Conservation (phyloP, 2,888 invertebrate species). For the Watsonalla cultraria region DNA sequence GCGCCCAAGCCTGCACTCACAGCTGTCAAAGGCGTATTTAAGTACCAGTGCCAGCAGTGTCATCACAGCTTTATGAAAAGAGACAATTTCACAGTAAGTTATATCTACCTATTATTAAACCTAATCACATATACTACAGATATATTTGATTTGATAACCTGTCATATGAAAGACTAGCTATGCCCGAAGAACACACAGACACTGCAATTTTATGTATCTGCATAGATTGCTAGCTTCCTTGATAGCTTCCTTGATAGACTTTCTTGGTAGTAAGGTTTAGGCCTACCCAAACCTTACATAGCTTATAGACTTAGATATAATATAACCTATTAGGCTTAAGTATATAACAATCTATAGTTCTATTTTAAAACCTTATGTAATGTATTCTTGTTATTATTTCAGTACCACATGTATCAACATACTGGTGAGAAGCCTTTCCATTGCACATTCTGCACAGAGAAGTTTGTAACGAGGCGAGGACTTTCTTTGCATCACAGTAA, state of each 20-base stretch:
- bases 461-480: slow-evolving; percentile 59
- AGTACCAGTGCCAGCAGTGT: slow-evolving; percentile 54
- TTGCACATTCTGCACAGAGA: slow-evolving; percentile 82
- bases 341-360: too few relatives aligned
- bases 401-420: slow-evolving; percentile 79
- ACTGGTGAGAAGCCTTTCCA: slow-evolving; percentile 95
- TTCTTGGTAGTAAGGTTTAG: too few relatives aligned
- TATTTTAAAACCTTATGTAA: neutral
- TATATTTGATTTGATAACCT: too few relatives aligned
- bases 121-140: neutral
- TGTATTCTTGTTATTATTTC: slow-evolving; percentile 24
- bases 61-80: slow-evolving; percentile 53
- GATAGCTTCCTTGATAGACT: too few relatives aligned
- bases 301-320: too few relatives aligned
- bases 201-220: too few relatives aligned
- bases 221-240: too few relatives aligned
- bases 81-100: slow-evolving; percentile 59
- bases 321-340: too few relatives aligned
- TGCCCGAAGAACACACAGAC: too few relatives aligned
- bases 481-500: slow-evolving; percentile 56
- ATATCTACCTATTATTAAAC: neutral
- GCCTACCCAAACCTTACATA: too few relatives aligned
- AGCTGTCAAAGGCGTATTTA: slow-evolving; percentile 38
- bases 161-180: too few relatives aligned
- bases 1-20: slow-evolving; percentile 19